Base-by-base conservation (phyloP, 1,140 invertebrate species). In the Drosophila nannoptera region DNA sequence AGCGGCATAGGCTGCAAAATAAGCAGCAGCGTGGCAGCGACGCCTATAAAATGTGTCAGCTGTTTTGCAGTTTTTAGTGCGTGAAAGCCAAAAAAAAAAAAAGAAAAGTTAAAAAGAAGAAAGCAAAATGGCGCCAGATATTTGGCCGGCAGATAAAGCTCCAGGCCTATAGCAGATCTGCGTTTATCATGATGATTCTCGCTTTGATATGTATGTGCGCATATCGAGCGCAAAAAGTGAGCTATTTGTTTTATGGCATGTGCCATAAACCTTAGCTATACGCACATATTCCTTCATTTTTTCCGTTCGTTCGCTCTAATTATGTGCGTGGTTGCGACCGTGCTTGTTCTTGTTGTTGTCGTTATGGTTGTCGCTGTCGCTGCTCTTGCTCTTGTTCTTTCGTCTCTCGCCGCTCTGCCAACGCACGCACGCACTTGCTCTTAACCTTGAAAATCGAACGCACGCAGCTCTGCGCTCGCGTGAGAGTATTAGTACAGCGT, bases 371-470 rank as follows among this genome's bases (percentile, higher is more conserved):
- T 50, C 38, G 52, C 43, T 63, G 5, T 36, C 59, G 40, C 40
- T 8, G 9, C 14, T 43, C 46, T 56, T 74, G 14, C 43, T 59
- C 9, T 59, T 43, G n/a, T 66, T 78, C 60, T 69, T 80, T 77
- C 73, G 63, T 69, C 75, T 75, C 36, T 78, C 61, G 73, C 50
- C 52, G 53, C 42, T 53, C 29, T 54, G 69, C 40, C 63, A 60
- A 12, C 31, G 7, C 75, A 75, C 75, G 40, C 40, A 43, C 80
- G 80, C 80, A 84, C 80, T 84, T 86, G 80, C 65, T 86, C 73
- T 84, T 84, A 84, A 84, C 80, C 80, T 84, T 84, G 80, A 86
- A 84, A 83, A 76, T 49, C 36, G 58, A 42, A 56, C 69, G 53
- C 59, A 53, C 48, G 50, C 53, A 69, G 48, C 58, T 75, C 65